Base-by-base conservation (phyloP, 1,140 invertebrate genomes). In the Scaptomyza montana region DNA sequence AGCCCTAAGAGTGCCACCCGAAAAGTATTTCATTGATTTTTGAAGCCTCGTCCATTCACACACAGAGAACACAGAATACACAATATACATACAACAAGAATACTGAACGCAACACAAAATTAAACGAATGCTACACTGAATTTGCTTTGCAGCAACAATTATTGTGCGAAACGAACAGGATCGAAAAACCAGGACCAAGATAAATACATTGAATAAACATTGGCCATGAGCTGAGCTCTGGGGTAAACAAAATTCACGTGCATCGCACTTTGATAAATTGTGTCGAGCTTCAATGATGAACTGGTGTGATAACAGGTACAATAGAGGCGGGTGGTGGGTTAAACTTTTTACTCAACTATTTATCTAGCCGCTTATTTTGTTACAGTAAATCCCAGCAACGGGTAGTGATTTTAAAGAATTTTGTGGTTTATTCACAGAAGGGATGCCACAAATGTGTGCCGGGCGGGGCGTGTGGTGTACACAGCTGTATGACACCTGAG, bases 11-110 rank as follows among this genome's bases (percentile, higher is more conserved):
- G 43, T 90, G 87, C 86, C 81, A 71, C 87, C 80, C 86, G 78
- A 89, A 89, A 89, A 89, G 86, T 86, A 89, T 89, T 89, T 90
- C 86, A 89, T 89, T 86, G 86, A 89, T 89, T 89, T 90, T 90
- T 57, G 86, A 89, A 89, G 87, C 86, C 86, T 77, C 66, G 63
- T 25, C 65, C 77, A 74, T 84, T 78, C 81, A 72, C 49, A 75
- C 73, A 49, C 56, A 53, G 74, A 72, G 53, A 76, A 36, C 53
- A 33, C 54, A 47, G 39, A 51, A 64, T 12, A 51, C 54, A 55
- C 45, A 73, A 1, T 4, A 45, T 4, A 55, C 62, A 25, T 25
- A 25, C 21, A 6, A 30, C 30, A 30, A 65, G 33, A 50, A 41
- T 56, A 45, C 62, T 54, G 53, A 59, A 55, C 45, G 53, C 57